Evolutionary conservation across 2,113 vertebrate species (phyloP).

Genomic region (Rhagologus leucostigma): DNA sequence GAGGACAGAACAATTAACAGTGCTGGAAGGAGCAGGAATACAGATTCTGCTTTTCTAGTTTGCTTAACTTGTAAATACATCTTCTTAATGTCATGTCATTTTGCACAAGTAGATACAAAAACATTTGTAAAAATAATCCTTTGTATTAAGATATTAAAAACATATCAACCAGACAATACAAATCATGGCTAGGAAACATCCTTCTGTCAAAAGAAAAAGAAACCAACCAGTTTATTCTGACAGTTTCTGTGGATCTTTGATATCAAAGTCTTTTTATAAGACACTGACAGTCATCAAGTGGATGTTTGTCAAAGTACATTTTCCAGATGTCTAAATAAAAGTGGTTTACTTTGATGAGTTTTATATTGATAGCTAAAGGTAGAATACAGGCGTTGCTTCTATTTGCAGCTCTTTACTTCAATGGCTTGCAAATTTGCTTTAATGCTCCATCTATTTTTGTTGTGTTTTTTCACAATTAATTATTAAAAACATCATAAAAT

Average conservation of each 20-base stretch:
- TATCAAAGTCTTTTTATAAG: constrained; percentile 70
- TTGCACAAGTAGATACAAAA: constrained; percentile 43
- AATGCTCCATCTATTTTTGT: constrained; percentile 16
- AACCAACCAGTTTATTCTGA: constrained; percentile 39
- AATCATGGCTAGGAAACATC: constrained; percentile 45
- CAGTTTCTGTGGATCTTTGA: constrained; percentile 64
- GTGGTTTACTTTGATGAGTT: constrained; percentile 69
- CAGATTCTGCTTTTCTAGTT: not conserved
- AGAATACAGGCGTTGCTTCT: not conserved
- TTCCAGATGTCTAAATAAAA: constrained; percentile 74
- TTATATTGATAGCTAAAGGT: constrained; percentile 47
- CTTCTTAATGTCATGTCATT: constrained; percentile 8
- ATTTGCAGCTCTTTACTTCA: constrained; percentile 57
- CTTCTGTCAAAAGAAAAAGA: constrained; percentile 58
- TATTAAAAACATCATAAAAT: constrained; percentile 5
- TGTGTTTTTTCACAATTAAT: constrained; percentile 31
- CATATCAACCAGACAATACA: constrained; percentile 58
- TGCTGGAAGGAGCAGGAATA: not conserved
- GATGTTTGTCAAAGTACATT: constrained; percentile 71
- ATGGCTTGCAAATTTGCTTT: constrained; percentile 12
- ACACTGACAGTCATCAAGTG: constrained; percentile 64
- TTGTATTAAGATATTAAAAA: constrained; percentile 58
- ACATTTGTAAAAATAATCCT: constrained; percentile 52
- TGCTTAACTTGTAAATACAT: not conserved
- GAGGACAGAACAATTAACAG: not conserved